phyloP scores from a whole-genome alignment of 2,113 vertebrate species.

The Solea senegalensis region DNA sequence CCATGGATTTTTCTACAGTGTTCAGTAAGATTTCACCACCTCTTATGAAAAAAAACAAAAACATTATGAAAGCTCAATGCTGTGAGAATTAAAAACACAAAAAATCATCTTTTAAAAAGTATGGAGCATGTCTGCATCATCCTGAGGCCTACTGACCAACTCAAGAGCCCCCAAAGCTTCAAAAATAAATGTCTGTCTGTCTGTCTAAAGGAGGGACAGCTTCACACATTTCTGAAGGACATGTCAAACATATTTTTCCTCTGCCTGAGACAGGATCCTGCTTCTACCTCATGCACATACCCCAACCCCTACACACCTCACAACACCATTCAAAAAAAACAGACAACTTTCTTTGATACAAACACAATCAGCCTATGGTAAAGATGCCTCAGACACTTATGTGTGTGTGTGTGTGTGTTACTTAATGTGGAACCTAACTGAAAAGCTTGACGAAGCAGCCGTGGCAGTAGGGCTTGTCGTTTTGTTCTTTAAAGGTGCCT shows the following conservation, averaged over 20 bases:
- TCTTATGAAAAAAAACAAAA: conserved; percentile 35
- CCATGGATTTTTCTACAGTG: conserved; percentile 55
- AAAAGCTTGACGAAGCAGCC: conserved; percentile 98
- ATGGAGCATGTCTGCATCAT: conserved; percentile 6
- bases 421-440: conserved; percentile 81
- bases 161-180: not conserved
- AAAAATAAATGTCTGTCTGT: conserved; percentile 9
- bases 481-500: conserved; percentile 99
- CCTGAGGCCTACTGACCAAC: not conserved
- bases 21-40: conserved; percentile 37
- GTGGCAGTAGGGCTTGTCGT: conserved; percentile 99
- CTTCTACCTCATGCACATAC: conserved; percentile 49
- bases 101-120: conserved; percentile 15
- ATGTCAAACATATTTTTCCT: conserved; percentile 18
- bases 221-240: conserved; percentile 13
- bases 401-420: not conserved
- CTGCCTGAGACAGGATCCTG: conserved; percentile 16
- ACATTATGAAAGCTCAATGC: conserved; percentile 20
- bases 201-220: not conserved
- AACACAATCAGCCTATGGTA: conserved; percentile 16
- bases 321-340: conserved; percentile 27
- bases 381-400: conserved; percentile 29
- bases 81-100: conserved; percentile 27
- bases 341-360: conserved; percentile 31
- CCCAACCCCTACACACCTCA: conserved; percentile 44